Conservation (phyloP, 2,113 vertebrate genomes). For the Stictonetta naevosa region DNA sequence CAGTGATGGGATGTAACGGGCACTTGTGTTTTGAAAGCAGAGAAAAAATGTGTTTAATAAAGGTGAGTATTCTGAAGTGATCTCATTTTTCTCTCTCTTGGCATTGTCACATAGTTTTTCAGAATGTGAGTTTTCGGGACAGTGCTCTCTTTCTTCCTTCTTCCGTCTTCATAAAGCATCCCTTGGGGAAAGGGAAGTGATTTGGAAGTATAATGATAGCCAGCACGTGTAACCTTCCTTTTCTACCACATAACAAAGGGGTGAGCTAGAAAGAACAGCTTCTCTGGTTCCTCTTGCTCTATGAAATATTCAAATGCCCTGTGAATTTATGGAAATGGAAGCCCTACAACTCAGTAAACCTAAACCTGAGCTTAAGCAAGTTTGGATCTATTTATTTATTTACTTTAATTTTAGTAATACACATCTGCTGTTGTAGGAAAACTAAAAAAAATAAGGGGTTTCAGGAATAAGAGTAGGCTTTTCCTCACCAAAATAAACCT, state of each 20-base stretch:
- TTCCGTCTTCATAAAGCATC: not conserved
- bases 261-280: not conserved
- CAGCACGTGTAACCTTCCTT: not conserved
- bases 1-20: not conserved
- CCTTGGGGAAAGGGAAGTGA: not conserved
- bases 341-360: not conserved
- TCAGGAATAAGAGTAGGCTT: not conserved
- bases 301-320: not conserved
- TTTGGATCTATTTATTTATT: not conserved
- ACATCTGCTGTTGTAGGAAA: not conserved
- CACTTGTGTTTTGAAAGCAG: not conserved
- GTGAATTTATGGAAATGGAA: not conserved
- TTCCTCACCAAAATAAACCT: not conserved
- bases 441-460: not conserved
- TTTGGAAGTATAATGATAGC: not conserved
- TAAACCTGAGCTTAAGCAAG: not conserved
- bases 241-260: not conserved
- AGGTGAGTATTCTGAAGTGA: not conserved
- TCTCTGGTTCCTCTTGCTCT: not conserved
- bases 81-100: not conserved
- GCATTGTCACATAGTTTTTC: not conserved
- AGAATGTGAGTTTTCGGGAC: not conserved
- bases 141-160: not conserved
- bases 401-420: not conserved
- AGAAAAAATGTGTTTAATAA: not conserved